Evolutionary conservation across 2,797 vertebrate genomes (phyloP).

Genomic region (Rhinichthys osculus): DNA sequence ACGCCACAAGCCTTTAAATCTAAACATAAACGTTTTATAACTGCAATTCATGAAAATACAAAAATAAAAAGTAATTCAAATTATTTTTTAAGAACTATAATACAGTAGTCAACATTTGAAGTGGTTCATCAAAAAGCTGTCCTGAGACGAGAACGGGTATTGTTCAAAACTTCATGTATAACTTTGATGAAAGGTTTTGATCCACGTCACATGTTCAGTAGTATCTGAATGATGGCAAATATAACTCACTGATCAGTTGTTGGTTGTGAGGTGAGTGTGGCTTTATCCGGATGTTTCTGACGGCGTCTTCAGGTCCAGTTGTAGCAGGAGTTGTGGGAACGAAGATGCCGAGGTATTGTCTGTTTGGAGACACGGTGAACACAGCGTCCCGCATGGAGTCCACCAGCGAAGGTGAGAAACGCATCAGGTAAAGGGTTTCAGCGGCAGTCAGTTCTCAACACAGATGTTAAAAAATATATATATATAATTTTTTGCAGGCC

Average conservation of each 20-base stretch:
- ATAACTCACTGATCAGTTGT: background rate
- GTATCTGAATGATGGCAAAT: background rate
- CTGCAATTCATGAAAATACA: too few relatives aligned
- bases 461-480: too few relatives aligned
- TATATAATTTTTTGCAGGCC: too few relatives aligned
- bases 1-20: too few relatives aligned
- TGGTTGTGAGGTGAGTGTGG: background rate
- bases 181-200: too few relatives aligned
- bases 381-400: constrained; percentile 94
- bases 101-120: too few relatives aligned
- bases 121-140: too few relatives aligned
- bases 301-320: constrained; percentile 79
- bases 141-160: too few relatives aligned
- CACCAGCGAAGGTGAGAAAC: constrained; percentile 82
- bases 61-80: background rate
- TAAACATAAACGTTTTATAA: too few relatives aligned
- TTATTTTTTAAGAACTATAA: background rate
- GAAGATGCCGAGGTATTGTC: constrained; percentile 93
- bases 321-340: constrained; percentile 91
- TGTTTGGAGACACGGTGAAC: constrained; percentile 93
- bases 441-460: too few relatives aligned
- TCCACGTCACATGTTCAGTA: too few relatives aligned
- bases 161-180: too few relatives aligned
- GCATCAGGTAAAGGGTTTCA: background rate
- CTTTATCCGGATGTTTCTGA: background rate